These are phyloP conservation scores for Drosophila neoperkinsi DNA, from an alignment of 2,888 invertebrate genomes.

Conservation along the genomic window DNA sequence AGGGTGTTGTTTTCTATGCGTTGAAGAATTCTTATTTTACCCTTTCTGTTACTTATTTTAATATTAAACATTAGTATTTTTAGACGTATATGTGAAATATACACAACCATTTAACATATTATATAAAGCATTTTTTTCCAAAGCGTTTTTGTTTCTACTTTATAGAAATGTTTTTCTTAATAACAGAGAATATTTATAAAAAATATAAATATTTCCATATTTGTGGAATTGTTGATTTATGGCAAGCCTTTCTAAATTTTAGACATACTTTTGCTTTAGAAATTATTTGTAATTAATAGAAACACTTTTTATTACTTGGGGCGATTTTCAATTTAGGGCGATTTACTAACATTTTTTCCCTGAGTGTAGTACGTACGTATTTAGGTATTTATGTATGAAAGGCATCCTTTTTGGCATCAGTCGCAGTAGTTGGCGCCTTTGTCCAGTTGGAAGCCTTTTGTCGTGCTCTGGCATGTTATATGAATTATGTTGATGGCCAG, in stretches of 20 bases:
- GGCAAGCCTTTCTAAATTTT: background rate
- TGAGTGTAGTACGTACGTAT: background rate
- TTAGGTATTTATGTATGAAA: conserved; percentile 25
- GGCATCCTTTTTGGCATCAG: conserved; percentile 45
- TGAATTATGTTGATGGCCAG: conserved; percentile 71
- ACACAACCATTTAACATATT: background rate
- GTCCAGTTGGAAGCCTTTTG: conserved; percentile 61
- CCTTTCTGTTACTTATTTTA: background rate
- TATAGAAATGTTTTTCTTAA: background rate
- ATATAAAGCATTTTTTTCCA: background rate
- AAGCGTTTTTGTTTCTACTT: background rate
- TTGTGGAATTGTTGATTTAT: background rate
- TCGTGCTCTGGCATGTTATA: conserved; percentile 62
- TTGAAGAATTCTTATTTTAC: background rate
- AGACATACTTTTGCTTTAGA: background rate
- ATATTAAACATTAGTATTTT: background rate
- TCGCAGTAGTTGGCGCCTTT: conserved; percentile 61
- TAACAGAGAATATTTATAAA: background rate
- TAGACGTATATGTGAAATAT: background rate
- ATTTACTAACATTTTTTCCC: background rate
- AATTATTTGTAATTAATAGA: background rate
- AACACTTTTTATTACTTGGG: background rate
- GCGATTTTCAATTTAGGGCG: background rate
- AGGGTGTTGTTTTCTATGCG: fast-evolving
- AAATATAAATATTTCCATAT: background rate